Conservation (phyloP, 35 echinoderm and acorn worm species). For the Antedon bifida region DNA sequence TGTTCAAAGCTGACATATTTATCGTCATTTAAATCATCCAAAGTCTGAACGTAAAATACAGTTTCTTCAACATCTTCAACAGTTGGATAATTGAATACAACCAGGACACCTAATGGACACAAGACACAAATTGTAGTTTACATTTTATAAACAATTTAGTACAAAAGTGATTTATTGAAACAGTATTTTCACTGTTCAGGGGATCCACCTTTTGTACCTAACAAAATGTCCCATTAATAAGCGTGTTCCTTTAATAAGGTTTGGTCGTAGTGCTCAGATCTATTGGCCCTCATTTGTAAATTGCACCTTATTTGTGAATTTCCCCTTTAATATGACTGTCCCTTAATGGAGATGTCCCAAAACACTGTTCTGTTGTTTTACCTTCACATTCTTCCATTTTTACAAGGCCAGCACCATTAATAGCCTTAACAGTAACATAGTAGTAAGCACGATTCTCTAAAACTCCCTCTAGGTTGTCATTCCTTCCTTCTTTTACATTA, state of each 20-base stretch:
- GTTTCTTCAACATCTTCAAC: slow-evolving; percentile 15
- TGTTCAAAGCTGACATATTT: not conserved
- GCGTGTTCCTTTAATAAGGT: too few species aligned
- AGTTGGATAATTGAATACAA: slow-evolving; percentile 4
- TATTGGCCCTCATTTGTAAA: too few species aligned
- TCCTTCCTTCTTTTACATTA: slow-evolving; percentile 1
- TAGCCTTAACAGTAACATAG: slow-evolving; percentile 26
- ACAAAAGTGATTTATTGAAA: too few species aligned
- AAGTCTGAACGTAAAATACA: not conserved
- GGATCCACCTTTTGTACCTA: too few species aligned
- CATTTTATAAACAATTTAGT: too few species aligned
- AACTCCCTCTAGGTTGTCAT: not conserved
- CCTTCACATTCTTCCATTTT: slow-evolving; percentile 8
- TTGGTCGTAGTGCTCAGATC: not conserved
- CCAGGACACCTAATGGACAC: slow-evolving; percentile 11
- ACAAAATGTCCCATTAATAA: too few species aligned
- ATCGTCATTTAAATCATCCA: slow-evolving; percentile 2
- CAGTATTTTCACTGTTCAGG: too few species aligned
- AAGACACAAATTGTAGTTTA: too few species aligned
- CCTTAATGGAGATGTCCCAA: too few species aligned
- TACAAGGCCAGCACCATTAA: slow-evolving; percentile 28
- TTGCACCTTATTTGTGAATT: too few species aligned
- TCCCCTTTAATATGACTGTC: too few species aligned
- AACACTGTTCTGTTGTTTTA: too few species aligned
- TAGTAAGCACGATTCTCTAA: slow-evolving; percentile 11